phyloP scores from a whole-genome alignment of 1,140 invertebrate species.

The Papilio polytes region DNA sequence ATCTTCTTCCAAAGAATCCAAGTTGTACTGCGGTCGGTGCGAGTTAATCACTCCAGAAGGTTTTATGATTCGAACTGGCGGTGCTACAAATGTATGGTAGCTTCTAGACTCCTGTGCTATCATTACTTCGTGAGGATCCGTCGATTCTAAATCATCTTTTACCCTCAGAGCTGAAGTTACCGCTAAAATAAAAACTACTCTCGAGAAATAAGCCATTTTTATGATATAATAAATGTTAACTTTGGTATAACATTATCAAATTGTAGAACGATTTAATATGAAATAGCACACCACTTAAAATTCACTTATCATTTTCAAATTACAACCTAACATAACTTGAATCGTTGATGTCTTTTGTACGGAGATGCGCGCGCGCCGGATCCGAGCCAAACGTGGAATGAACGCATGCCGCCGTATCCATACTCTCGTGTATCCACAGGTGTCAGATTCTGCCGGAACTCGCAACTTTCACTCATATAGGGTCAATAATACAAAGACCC shows the following conservation, averaged over 20 bases:
- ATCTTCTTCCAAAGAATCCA: constrained; percentile 70
- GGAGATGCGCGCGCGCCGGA: constrained; percentile 64
- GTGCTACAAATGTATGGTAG: constrained; percentile 68
- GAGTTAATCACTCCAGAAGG: constrained; percentile 77
- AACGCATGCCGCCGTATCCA: constrained; percentile 57
- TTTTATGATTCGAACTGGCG: constrained; percentile 68
- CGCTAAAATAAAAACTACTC: constrained; percentile 46
- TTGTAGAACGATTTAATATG: constrained; percentile 42
- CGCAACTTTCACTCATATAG: constrained; percentile 67
- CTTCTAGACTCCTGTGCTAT: constrained; percentile 75
- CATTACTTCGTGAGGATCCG: constrained; percentile 67
- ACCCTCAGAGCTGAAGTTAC: constrained; percentile 39
- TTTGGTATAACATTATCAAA: constrained; percentile 38
- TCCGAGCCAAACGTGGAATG: constrained; percentile 62
- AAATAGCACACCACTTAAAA: constrained; percentile 42
- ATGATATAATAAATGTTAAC: neutral
- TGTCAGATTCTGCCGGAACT: constrained; percentile 78
- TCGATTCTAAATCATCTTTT: constrained; percentile 65
- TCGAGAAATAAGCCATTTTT: constrained; percentile 56
- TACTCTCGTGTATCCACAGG: constrained; percentile 65
- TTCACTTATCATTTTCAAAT: constrained; percentile 47
- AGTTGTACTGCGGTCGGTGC: constrained; percentile 77
- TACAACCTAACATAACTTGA: constrained; percentile 24
- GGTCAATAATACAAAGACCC: constrained; percentile 62
- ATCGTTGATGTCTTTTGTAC: constrained; percentile 45